These are phyloP conservation scores for Pteropus alecto DNA, from an alignment of 2,113 vertebrate species.

Conservation along the genomic window DNA sequence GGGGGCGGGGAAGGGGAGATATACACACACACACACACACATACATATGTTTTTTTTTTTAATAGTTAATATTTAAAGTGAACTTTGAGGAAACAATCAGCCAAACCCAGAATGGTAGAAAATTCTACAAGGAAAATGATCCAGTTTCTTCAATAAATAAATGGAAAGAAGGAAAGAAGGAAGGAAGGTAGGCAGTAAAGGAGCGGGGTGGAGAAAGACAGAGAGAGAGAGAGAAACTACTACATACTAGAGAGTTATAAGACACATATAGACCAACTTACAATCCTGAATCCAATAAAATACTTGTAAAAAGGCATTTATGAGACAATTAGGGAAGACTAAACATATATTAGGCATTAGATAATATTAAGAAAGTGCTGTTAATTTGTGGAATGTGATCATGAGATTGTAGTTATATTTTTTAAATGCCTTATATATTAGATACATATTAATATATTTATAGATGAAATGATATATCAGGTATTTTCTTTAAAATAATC, in stretches of 20 bases:
- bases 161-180: neutral
- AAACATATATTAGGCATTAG: neutral
- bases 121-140: neutral
- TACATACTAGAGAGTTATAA: neutral
- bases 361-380: neutral
- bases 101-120: neutral
- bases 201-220: neutral
- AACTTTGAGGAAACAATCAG: neutral
- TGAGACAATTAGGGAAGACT: neutral
- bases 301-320: neutral
- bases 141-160: conserved; percentile 10
- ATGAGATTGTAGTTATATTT: neutral
- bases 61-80: neutral
- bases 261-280: neutral
- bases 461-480: neutral
- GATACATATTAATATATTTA: neutral
- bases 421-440: neutral
- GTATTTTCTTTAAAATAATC: neutral
- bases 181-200: accelerated
- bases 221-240: neutral
- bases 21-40: neutral
- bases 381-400: neutral
- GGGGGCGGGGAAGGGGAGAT: no score
- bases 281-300: neutral
- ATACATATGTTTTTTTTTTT: no score